Conservation (phyloP, 2,888 invertebrate genomes). For the Leptodirus hochenwartii region DNA sequence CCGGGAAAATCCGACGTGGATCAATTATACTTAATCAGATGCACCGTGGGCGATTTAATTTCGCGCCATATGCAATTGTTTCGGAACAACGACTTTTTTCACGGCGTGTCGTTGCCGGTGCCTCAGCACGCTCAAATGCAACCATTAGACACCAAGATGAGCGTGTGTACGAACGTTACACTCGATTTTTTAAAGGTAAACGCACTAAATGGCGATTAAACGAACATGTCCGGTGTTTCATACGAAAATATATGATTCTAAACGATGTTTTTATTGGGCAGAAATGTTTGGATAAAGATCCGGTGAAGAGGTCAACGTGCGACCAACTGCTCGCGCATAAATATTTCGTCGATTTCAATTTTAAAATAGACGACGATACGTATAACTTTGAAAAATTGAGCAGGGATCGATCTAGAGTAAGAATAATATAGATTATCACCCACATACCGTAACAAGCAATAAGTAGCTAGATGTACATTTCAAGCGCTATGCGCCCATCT, state of each 20-base stretch:
- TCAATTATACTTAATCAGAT: slow-evolving; percentile 88
- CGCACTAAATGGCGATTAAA: slow-evolving; percentile 8
- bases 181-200: slow-evolving; percentile 72
- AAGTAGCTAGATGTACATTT: no score
- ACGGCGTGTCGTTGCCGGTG: slow-evolving; percentile 82
- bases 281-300: slow-evolving; percentile 94
- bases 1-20: slow-evolving; percentile 98
- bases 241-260: no score
- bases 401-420: slow-evolving; percentile 44
- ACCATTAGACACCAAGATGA: slow-evolving; percentile 73
- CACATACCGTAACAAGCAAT: no score
- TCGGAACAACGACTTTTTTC: slow-evolving; percentile 79
- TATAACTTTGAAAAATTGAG: slow-evolving; percentile 41
- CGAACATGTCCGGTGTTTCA: neutral
- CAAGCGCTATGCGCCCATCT: no score
- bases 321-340: slow-evolving; percentile 76
- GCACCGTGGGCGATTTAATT: slow-evolving; percentile 84
- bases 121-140: slow-evolving; percentile 73
- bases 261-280: no score
- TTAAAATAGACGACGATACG: slow-evolving; percentile 54
- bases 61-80: slow-evolving; percentile 93
- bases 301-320: slow-evolving; percentile 78
- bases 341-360: slow-evolving; percentile 80
- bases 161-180: slow-evolving; percentile 50
- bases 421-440: no score